These are phyloP conservation scores for Planiliza haematocheilus DNA, from an alignment of 2,113 vertebrate genomes.

Conservation along the genomic window DNA sequence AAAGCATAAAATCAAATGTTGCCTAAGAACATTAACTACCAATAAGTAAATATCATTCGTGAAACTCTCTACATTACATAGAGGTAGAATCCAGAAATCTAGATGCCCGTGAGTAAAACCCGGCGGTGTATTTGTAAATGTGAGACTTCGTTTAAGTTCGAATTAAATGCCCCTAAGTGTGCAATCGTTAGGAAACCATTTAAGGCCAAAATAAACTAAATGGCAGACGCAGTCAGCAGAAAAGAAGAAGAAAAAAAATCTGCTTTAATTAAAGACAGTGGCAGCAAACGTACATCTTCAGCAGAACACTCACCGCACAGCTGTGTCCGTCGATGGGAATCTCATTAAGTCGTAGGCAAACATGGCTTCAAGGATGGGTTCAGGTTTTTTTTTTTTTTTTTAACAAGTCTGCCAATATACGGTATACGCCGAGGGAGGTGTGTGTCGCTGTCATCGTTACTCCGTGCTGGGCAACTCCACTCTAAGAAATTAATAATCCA, in stretches of 20 bases:
- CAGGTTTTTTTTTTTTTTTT: slow-evolving; percentile 38
- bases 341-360: slow-evolving; percentile 23
- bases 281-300: slow-evolving; percentile 9
- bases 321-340: slow-evolving; percentile 14
- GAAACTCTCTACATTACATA: not conserved
- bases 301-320: slow-evolving; percentile 29
- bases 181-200: slow-evolving; percentile 49
- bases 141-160: slow-evolving; percentile 23
- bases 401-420: not conserved
- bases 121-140: slow-evolving; percentile 37
- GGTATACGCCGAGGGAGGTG: not conserved
- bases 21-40: not conserved
- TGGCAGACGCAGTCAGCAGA: slow-evolving; percentile 30
- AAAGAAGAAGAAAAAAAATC: slow-evolving; percentile 1
- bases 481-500: slow-evolving; percentile 15
- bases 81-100: not conserved
- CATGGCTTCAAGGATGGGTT: slow-evolving; percentile 6
- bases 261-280: slow-evolving; percentile 40
- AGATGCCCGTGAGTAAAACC: not conserved
- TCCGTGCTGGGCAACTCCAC: not conserved
- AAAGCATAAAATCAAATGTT: slow-evolving; percentile 26
- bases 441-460: not conserved
- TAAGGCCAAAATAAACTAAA: slow-evolving; percentile 42
- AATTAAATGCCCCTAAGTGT: slow-evolving; percentile 43
- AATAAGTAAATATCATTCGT: slow-evolving; percentile 15